phyloP scores from a whole-genome alignment of 2,113 vertebrate species.

The Desmodus rotundus region DNA sequence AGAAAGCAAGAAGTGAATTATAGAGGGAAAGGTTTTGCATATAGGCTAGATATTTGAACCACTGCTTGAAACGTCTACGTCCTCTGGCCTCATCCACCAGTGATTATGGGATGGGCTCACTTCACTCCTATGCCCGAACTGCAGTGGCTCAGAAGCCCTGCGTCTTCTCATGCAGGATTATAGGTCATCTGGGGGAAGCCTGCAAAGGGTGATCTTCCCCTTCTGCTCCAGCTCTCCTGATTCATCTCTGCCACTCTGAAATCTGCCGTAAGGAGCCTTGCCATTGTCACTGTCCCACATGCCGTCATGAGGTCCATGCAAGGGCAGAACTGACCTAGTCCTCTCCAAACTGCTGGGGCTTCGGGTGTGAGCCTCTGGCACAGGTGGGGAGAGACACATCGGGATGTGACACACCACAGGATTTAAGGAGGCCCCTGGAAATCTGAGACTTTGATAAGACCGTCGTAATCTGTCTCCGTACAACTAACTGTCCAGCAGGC shows the following conservation, averaged over 20 bases:
- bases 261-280: not conserved
- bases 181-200: not conserved
- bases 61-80: not conserved
- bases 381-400: not conserved
- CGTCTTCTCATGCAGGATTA: not conserved
- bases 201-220: not conserved
- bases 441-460: not conserved
- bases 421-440: not conserved
- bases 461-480: not conserved
- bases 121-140: not conserved
- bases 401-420: not conserved
- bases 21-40: not conserved
- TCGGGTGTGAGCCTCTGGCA: not conserved
- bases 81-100: not conserved
- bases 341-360: not conserved
- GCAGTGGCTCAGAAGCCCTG: not conserved
- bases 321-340: not conserved
- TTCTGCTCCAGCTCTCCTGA: not conserved
- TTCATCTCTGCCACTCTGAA: not conserved
- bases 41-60: not conserved
- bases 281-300: not conserved
- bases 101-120: not conserved
- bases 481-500: not conserved
- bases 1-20: not conserved
- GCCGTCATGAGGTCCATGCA: rapidly evolving